A percentile compares a stretch with the other conserved stretches of the same genome.
Evolutionary conservation across 2,113 vertebrate species (phyloP).

Genomic region (Haliaeetus leucogaster): DNA sequence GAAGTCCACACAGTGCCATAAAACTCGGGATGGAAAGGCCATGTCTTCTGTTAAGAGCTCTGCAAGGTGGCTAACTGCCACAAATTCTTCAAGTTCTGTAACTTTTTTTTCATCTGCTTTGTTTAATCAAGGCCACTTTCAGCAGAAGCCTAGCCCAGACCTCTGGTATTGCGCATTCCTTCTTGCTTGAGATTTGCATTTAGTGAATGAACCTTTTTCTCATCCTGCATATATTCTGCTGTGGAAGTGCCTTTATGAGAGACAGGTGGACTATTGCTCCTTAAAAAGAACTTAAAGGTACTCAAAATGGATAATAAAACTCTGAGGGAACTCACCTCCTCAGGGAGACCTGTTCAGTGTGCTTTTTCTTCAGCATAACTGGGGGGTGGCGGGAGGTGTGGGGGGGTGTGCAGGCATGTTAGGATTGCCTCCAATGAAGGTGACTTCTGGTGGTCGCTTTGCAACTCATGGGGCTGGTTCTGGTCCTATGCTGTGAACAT

Average conservation of each 20-base stretch:
- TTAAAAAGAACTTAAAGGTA: background rate
- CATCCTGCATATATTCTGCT: background rate
- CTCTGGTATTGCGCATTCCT: background rate
- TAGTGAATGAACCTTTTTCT: background rate
- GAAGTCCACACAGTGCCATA: background rate
- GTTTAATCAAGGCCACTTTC: background rate
- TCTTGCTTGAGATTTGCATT: background rate
- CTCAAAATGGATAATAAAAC: background rate
- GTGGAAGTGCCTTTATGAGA: background rate
- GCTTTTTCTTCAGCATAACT: background rate
- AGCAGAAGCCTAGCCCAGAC: background rate
- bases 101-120: background rate
- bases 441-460: background rate
- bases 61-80: background rate
- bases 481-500: background rate
- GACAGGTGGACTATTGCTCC: background rate
- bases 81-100: background rate
- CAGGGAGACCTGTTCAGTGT: background rate
- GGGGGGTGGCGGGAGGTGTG: rapidly evolving
- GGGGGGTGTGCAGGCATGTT: background rate
- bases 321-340: background rate
- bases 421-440: background rate
- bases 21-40: background rate
- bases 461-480: background rate
- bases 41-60: background rate